Conservation (phyloP, 2,797 vertebrate species). For the Xenops minutus region DNA sequence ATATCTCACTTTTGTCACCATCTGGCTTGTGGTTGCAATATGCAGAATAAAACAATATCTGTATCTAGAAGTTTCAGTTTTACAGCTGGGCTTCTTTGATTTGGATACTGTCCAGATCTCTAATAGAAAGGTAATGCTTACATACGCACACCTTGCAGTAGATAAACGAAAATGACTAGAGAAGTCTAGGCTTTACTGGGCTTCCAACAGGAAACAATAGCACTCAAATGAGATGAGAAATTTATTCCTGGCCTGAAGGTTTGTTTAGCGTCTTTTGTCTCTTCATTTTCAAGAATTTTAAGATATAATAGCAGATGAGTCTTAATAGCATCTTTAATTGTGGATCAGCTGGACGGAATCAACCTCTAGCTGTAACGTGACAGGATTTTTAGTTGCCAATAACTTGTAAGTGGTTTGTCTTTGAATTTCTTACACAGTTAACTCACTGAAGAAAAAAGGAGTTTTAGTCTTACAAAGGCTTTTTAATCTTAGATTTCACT, state of each 20-base stretch:
- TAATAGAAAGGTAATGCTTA: background rate
- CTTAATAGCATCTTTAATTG: background rate
- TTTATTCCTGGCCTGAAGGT: background rate
- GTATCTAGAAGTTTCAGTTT: background rate
- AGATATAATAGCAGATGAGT: background rate
- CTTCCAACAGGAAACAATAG: background rate
- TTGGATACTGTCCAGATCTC: background rate
- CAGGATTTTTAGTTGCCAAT: background rate
- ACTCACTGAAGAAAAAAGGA: background rate
- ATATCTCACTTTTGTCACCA: background rate
- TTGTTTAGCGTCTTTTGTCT: background rate
- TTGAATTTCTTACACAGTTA: background rate
- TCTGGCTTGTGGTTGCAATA: background rate
- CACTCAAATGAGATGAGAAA: background rate
- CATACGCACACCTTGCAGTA: background rate
- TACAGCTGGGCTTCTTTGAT: background rate
- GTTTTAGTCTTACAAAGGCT: background rate
- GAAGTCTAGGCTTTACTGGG: background rate
- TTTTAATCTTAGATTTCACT: background rate
- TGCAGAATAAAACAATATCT: background rate
- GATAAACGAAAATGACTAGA: background rate
- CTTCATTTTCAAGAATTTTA: background rate
- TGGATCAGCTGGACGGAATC: background rate
- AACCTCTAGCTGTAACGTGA: background rate
- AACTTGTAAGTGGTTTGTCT: background rate